These are phyloP conservation scores for Melangyna quadrimaculata DNA, from an alignment of 2,888 invertebrate genomes.

Conservation along the genomic window DNA sequence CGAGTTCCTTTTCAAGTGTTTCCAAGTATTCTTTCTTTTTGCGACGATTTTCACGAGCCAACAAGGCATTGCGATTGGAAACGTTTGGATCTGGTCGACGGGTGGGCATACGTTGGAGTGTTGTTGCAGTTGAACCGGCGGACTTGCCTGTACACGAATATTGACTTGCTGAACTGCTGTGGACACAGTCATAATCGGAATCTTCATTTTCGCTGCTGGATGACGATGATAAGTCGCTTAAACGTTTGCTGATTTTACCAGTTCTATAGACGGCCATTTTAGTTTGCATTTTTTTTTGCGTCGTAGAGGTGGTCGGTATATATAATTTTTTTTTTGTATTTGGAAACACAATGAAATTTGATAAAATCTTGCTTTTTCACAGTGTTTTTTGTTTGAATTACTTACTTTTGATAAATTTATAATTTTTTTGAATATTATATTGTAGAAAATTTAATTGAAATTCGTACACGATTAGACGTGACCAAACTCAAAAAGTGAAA, in stretches of 20 bases:
- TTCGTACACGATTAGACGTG: not conserved
- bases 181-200: constrained; percentile 47
- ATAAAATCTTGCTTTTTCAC: constrained; percentile 65
- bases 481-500: not conserved
- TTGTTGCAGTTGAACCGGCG: not conserved
- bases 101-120: constrained; percentile 76
- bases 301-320: not conserved
- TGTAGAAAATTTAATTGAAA: constrained; percentile 11
- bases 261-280: constrained; percentile 58
- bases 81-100: constrained; percentile 79
- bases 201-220: constrained; percentile 46
- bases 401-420: constrained; percentile 57
- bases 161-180: constrained; percentile 32
- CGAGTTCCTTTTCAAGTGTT: constrained; percentile 82
- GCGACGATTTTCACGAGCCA: constrained; percentile 85
- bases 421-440: not conserved
- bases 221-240: constrained; percentile 34
- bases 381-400: constrained; percentile 45
- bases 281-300: constrained; percentile 31
- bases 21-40: constrained; percentile 84
- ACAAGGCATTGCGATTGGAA: constrained; percentile 83
- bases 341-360: constrained; percentile 69
- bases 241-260: constrained; percentile 44
- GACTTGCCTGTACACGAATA: not conserved
- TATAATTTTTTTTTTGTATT: constrained; percentile 1